These are phyloP conservation scores for Meloe dianella DNA, from an alignment of 2,888 invertebrate genomes.

Conservation along the genomic window DNA sequence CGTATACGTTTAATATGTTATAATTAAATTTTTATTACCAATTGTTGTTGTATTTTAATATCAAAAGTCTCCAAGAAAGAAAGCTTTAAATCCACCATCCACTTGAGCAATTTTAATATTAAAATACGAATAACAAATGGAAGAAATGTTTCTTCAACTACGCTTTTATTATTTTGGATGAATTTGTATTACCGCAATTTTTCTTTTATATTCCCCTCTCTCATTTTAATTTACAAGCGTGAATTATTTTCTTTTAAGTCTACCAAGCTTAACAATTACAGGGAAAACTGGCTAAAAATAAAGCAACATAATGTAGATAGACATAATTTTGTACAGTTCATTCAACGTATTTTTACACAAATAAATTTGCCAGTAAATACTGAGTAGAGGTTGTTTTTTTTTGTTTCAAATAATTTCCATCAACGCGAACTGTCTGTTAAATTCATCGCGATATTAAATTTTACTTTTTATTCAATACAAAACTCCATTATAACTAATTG, in stretches of 20 bases:
- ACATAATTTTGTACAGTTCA: not conserved
- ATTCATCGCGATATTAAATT: not conserved
- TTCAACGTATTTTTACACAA: not conserved
- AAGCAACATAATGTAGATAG: not conserved
- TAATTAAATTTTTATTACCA: not conserved
- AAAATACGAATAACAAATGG: not conserved
- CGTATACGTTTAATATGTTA: not conserved
- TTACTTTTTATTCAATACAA: not conserved
- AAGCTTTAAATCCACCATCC: not conserved
- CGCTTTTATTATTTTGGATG: slow-evolving; percentile 5
- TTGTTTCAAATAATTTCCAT: too few relatives aligned
- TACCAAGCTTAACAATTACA: slow-evolving; percentile 5
- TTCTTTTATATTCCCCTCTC: not conserved
- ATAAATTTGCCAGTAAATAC: not conserved
- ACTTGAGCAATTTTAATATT: not conserved
- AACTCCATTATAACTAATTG: not conserved
- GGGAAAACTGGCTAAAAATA: not conserved
- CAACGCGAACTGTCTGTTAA: not conserved
- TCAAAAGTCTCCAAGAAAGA: not conserved
- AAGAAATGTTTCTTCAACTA: not conserved
- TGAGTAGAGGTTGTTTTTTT: too few relatives aligned
- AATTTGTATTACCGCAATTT: not conserved
- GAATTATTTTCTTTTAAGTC: not conserved
- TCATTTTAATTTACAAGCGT: not conserved
- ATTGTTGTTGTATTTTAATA: not conserved